These are phyloP conservation scores for Morphnarchus princeps DNA, from an alignment of 2,113 vertebrate species.

Conservation along the genomic window DNA sequence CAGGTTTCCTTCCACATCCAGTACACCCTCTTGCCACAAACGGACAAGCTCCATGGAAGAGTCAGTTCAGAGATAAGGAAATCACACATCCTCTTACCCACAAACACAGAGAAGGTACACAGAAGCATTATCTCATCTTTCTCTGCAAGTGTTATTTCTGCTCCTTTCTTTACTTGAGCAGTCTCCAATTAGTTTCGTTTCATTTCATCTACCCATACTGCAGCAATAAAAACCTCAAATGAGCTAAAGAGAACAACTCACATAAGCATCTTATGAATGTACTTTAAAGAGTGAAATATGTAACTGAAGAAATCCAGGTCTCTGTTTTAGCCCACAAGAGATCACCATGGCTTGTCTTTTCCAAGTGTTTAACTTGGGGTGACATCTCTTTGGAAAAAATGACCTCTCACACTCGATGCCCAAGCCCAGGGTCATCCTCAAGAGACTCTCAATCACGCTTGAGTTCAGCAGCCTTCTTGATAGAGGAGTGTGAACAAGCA, in stretches of 20 bases:
- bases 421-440: constrained; percentile 1
- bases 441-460: neutral
- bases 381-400: constrained; percentile 15
- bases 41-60: neutral
- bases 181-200: neutral
- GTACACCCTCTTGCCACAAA: neutral
- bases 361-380: constrained; percentile 15
- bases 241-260: neutral
- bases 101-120: neutral
- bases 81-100: neutral
- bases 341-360: neutral
- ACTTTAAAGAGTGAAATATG: neutral
- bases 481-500: neutral
- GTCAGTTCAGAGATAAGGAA: neutral
- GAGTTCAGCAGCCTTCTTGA: constrained; percentile 19
- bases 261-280: neutral
- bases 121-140: neutral
- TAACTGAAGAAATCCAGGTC: neutral
- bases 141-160: neutral
- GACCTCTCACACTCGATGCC: neutral
- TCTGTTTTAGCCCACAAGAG: neutral
- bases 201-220: neutral
- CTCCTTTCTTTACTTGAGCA: neutral
- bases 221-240: neutral
- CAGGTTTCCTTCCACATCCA: neutral